Evolutionary conservation across 2,888 invertebrate genomes (phyloP).

Genomic region (Pandemis corylana): DNA sequence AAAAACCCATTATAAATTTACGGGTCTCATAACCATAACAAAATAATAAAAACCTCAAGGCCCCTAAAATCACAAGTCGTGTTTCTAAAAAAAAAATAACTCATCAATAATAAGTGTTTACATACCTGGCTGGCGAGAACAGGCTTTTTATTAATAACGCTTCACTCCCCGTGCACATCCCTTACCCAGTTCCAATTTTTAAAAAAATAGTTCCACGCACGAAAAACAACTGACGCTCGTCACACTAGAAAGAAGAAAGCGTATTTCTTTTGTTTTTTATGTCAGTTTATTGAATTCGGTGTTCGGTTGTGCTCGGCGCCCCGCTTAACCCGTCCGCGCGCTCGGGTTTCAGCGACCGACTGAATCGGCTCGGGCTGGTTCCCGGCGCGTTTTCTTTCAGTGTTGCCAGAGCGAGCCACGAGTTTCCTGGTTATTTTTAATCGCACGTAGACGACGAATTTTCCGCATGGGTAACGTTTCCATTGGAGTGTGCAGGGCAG

Average conservation of each 20-base stretch:
- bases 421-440: conserved; percentile 47
- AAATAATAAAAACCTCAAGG: conserved; percentile 27
- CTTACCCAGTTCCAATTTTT: conserved; percentile 58
- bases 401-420: conserved; percentile 61
- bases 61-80: conserved; percentile 15
- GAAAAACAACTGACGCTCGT: conserved; percentile 42
- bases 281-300: conserved; percentile 52
- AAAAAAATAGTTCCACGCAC: conserved; percentile 46
- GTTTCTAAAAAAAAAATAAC: conserved; percentile 42
- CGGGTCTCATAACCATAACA: conserved; percentile 13
- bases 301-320: conserved; percentile 48
- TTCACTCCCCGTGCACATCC: conserved; percentile 55
- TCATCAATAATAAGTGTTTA: conserved; percentile 54
- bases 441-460: conserved; percentile 35
- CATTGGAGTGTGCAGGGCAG: conserved; percentile 10
- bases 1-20: conserved; percentile 17
- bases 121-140: conserved; percentile 47
- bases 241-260: conserved; percentile 41
- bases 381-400: conserved; percentile 63
- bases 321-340: conserved; percentile 48
- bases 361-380: conserved; percentile 61
- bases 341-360: conserved; percentile 70
- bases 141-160: conserved; percentile 62
- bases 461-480: conserved; percentile 28
- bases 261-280: conserved; percentile 46